Evolutionary conservation across 53 echinoderm and acorn worm species (phyloP).

Genomic region (Astropecten irregularis): DNA sequence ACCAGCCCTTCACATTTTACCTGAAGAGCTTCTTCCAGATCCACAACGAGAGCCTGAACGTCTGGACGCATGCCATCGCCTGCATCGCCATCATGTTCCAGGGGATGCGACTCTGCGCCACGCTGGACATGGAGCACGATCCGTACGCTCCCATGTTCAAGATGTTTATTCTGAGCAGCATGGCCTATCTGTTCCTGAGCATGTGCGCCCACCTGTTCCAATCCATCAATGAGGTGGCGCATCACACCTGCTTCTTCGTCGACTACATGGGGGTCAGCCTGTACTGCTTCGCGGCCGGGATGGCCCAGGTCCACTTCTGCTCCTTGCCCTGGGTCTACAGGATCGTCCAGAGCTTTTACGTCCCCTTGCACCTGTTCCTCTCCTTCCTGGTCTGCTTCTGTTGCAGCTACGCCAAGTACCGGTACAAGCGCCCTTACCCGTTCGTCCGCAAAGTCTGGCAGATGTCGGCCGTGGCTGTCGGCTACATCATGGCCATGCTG

Average conservation of each 20-base stretch:
- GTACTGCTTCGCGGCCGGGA: conserved; percentile 69
- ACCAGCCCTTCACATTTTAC: conserved; percentile 87
- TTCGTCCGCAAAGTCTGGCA: conserved; percentile 90
- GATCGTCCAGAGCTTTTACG: conserved; percentile 51
- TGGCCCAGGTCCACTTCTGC: conserved; percentile 78
- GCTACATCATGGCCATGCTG: conserved; percentile 72
- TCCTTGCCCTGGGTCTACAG: conserved; percentile 68
- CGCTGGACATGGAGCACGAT: conserved; percentile 66
- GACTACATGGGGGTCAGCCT: conserved; percentile 94
- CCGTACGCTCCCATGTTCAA: conserved; percentile 75
- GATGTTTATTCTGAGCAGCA: conserved; percentile 73
- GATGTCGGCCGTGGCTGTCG: conserved; percentile 68
- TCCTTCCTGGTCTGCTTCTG: conserved; percentile 73
- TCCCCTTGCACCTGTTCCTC: conserved; percentile 63
- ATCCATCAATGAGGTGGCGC: conserved; percentile 82
- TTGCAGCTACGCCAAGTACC: conserved; percentile 89
- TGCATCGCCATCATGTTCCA: conserved; percentile 65
- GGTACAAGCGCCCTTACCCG: conserved; percentile 90
- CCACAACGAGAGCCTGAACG: conserved; percentile 92
- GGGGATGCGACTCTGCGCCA: conserved; percentile 61
- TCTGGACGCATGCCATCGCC: conserved; percentile 88
- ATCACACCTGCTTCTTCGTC: conserved; percentile 92
- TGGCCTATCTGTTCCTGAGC: conserved; percentile 76
- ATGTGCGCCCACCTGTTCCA: conserved; percentile 86
- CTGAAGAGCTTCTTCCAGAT: conserved; percentile 84